A percentile compares a stretch with the other conserved stretches of the same genome.
Evolutionary conservation across 2,113 vertebrate species (phyloP).

Genomic region (Hipposideros armiger): DNA sequence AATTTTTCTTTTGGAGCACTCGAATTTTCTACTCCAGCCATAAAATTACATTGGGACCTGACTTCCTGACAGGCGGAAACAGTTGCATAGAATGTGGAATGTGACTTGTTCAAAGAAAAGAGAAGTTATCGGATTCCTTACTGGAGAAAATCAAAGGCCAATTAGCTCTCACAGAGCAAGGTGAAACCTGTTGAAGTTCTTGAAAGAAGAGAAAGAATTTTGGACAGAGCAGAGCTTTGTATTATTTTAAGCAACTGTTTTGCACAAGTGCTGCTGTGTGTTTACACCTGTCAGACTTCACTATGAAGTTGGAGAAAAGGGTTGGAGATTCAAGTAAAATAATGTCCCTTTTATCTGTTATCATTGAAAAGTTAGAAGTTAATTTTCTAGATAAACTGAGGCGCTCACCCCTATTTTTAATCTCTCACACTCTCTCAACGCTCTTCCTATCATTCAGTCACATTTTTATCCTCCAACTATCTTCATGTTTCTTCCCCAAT

Average conservation of each 20-base stretch:
- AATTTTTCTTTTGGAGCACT: slow-evolving; percentile 1
- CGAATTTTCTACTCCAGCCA: slow-evolving; percentile 50
- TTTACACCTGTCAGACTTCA: slow-evolving; percentile 41
- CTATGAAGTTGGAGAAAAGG: neutral
- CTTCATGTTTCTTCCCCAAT: neutral
- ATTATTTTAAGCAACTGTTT: slow-evolving; percentile 48
- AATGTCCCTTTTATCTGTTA: neutral
- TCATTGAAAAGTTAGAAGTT: slow-evolving; percentile 8
- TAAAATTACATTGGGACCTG: slow-evolving; percentile 41
- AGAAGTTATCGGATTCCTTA: slow-evolving; percentile 45
- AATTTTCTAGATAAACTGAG: slow-evolving; percentile 41
- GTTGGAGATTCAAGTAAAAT: neutral
- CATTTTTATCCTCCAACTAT: neutral
- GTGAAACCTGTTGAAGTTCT: neutral
- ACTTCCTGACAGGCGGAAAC: slow-evolving; percentile 43
- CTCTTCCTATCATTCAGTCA: neutral
- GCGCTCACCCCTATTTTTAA: neutral
- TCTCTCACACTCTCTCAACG: neutral
- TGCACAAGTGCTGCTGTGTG: neutral
- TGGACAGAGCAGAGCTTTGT: slow-evolving; percentile 24
- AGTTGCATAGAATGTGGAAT: slow-evolving; percentile 56
- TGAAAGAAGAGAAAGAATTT: slow-evolving; percentile 41
- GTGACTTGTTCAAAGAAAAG: slow-evolving; percentile 49
- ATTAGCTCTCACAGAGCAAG: slow-evolving; percentile 16
- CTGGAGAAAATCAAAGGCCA: neutral